Percentiles rank a stretch among this genome's conserved stretches.
These are phyloP conservation scores for Melinopterus prodromus DNA, from an alignment of 2,888 invertebrate species.

Conservation along the genomic window DNA sequence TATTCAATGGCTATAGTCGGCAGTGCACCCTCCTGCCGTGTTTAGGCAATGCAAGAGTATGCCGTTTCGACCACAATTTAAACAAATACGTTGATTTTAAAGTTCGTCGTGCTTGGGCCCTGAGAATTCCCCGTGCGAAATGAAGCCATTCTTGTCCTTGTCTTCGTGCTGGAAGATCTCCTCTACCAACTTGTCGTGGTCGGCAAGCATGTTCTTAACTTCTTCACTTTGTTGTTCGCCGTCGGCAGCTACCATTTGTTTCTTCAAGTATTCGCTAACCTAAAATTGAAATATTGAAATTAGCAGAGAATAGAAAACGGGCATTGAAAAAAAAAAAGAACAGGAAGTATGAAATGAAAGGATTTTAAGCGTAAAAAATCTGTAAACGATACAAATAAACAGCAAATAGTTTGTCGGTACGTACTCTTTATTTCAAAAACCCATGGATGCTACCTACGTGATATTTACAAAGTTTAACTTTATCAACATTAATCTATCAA, in stretches of 20 bases:
- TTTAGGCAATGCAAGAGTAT: not conserved
- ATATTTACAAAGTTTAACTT: not conserved
- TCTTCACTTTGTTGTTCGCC: slow-evolving; percentile 78
- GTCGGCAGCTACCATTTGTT: slow-evolving; percentile 88
- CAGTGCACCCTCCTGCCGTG: slow-evolving; percentile 1
- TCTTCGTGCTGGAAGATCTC: slow-evolving; percentile 98
- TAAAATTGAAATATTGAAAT: slow-evolving; percentile 56
- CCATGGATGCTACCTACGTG: too few species aligned
- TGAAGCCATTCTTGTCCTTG: slow-evolving; percentile 94
- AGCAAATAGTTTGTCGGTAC: too few species aligned
- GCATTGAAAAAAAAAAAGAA: not conserved
- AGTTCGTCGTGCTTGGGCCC: slow-evolving; percentile 98
- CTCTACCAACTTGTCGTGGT: slow-evolving; percentile 92
- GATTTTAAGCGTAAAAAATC: too few species aligned
- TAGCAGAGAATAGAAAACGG: not conserved
- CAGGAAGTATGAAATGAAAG: not conserved
- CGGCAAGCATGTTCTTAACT: slow-evolving; percentile 82
- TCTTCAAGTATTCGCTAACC: slow-evolving; percentile 92
- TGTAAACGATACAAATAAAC: too few species aligned
- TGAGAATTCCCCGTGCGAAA: slow-evolving; percentile 95
- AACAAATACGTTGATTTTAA: slow-evolving; percentile 59
- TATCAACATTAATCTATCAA: not conserved
- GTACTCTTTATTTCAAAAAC: too few species aligned
- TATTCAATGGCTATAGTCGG: slow-evolving; percentile 19
- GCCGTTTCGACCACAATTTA: not conserved